These are phyloP conservation scores for Epirrhoe alternata DNA, from an alignment of 2,888 invertebrate species.

Conservation along the genomic window DNA sequence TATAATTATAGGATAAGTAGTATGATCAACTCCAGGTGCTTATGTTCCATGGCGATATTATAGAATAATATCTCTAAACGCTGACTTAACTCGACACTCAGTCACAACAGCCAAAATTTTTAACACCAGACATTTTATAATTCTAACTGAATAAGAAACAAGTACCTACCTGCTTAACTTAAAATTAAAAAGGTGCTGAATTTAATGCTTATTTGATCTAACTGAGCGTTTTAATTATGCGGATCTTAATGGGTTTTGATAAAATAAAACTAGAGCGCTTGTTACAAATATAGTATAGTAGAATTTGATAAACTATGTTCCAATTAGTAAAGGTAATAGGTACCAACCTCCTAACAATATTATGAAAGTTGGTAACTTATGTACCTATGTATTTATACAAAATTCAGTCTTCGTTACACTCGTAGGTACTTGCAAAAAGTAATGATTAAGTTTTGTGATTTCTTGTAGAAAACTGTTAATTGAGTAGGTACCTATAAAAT, in stretches of 20 bases:
- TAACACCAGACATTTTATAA: too few relatives aligned
- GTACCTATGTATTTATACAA: background rate
- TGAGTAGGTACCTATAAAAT: background rate
- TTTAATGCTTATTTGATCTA: background rate
- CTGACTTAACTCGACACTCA: too few relatives aligned
- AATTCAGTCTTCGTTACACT: background rate
- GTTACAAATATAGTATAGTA: background rate
- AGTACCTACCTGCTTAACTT: too few relatives aligned
- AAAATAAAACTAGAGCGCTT: background rate
- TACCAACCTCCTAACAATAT: too few relatives aligned
- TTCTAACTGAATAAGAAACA: too few relatives aligned
- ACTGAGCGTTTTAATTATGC: background rate
- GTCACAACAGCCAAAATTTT: too few relatives aligned
- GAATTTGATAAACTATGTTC: background rate
- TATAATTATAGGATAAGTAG: too few relatives aligned
- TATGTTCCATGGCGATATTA: too few relatives aligned
- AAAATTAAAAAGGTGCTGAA: too few relatives aligned
- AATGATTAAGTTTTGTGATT: background rate
- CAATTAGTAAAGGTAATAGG: background rate
- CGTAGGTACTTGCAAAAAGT: background rate
- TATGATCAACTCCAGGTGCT: too few relatives aligned
- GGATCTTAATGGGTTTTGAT: background rate
- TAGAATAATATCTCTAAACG: too few relatives aligned
- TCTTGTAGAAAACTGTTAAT: background rate
- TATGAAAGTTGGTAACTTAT: background rate